phyloP scores from a whole-genome alignment of 2,888 invertebrate genomes.

The Acronicta alni region DNA sequence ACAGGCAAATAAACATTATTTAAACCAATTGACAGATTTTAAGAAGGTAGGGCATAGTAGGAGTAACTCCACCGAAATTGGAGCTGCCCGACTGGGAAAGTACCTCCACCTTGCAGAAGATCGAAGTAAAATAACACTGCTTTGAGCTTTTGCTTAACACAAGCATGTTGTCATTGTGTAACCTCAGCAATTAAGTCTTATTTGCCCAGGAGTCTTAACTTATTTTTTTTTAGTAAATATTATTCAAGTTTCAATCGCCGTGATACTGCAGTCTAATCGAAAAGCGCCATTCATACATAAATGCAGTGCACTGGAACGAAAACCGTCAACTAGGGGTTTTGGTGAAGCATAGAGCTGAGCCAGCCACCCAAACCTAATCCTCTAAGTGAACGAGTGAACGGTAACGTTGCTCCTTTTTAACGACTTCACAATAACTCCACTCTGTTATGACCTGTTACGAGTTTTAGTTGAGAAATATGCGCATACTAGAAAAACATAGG shows the following conservation, averaged over 20 bases:
- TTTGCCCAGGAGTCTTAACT: too few species aligned
- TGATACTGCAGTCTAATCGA: constrained; percentile 1
- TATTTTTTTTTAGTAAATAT: too few species aligned
- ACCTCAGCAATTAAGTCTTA: too few species aligned
- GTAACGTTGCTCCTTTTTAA: neutral
- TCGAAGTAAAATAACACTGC: too few species aligned
- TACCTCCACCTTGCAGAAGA: too few species aligned
- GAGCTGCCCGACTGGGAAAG: too few species aligned
- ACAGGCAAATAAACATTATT: too few species aligned
- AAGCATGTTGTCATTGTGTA: too few species aligned
- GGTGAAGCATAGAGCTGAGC: neutral
- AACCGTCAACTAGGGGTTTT: constrained; percentile 2
- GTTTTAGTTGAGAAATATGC: constrained; percentile 2
- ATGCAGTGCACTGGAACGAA: constrained; percentile 6
- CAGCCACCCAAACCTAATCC: constrained; percentile 1
- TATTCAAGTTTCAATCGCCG: neutral
- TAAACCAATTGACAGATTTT: too few species aligned
- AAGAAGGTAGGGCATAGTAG: too few species aligned
- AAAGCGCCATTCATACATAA: constrained; percentile 7
- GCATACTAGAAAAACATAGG: neutral
- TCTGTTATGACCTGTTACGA: neutral
- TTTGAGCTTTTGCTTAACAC: too few species aligned
- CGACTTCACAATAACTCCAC: neutral
- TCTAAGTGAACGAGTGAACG: constrained; percentile 6
- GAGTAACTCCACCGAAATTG: too few species aligned